phyloP scores from a whole-genome alignment of 2,888 invertebrate species.

The Hemaris fuciformis region DNA sequence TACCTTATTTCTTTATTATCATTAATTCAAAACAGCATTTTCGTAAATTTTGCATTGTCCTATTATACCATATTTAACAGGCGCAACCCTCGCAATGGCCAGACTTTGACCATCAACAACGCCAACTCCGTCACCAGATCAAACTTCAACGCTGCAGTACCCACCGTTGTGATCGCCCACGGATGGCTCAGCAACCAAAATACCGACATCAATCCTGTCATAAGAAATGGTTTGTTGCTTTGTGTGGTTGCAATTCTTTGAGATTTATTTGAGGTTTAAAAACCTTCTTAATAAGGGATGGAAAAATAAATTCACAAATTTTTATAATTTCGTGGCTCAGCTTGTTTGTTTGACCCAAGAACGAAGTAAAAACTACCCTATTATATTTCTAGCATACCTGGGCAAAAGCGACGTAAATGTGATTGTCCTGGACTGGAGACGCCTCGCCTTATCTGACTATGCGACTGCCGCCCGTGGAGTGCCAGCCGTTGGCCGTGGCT shows the following conservation, averaged over 20 bases:
- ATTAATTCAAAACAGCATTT: no score
- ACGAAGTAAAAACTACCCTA: no score
- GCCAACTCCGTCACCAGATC: slow-evolving; percentile 38
- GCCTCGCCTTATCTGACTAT: slow-evolving; percentile 42
- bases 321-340: no score
- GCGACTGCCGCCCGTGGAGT: slow-evolving; percentile 44
- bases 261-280: no score
- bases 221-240: slow-evolving; percentile 48
- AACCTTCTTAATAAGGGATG: no score
- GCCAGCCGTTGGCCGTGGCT: slow-evolving; percentile 43
- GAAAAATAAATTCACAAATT: no score
- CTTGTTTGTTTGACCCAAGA: no score
- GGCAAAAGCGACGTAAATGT: slow-evolving; percentile 42
- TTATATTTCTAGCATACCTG: slow-evolving; percentile 34
- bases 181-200: slow-evolving; percentile 49
- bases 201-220: slow-evolving; percentile 35
- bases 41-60: no score
- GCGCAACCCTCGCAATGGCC: slow-evolving; percentile 34
- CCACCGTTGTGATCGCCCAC: slow-evolving; percentile 47
- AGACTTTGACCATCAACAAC: slow-evolving; percentile 39
- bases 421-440: slow-evolving; percentile 53
- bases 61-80: slow-evolving; percentile 32
- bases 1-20: no score
- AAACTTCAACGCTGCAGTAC: slow-evolving; percentile 39
- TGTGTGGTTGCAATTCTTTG: no score